Evolutionary conservation across 1,140 invertebrate species (phyloP), one percentile per base, ranked within the genome.

Genomic region (Drosophila nikananu): DNA sequence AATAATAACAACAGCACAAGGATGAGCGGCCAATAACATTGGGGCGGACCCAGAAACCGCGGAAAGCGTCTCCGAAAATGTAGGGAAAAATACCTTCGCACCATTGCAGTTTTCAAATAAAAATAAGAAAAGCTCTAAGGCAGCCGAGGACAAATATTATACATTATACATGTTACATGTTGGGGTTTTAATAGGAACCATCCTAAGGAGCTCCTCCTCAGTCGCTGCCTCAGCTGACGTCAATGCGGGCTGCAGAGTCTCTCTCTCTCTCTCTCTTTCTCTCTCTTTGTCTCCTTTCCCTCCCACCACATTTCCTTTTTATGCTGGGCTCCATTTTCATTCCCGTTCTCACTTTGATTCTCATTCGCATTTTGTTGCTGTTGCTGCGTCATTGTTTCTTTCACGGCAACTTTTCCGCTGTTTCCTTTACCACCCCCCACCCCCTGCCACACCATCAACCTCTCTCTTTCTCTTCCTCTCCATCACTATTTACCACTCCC

Each of bases 301-400:
- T 35, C 12, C 19, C 27, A 37, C 25, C 32, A 35, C 25, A 57
- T 25, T 57, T 57, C 54, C 54, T 57, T 64, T 64, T 64, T 55
- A 63, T 61, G 42, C 61, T 68, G 67, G 62, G 37, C 67, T 60
- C 42, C 35, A 35, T 27, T 46, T 37, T 68, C 32, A 30, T 70
- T 72, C 30, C 19, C 30, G 49, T 70, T 68, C 49, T 60, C 37
- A 19, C 58, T 72, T 23, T 72, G 52, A 51, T 21, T 60, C 52
- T 73, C 55, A 51, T 73, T 72, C 70, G 68, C 46, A 59, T 73
- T 70, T 61, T 49, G 37, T 37, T 30, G 44, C 42, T 70, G 44
- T 73, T 76, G 63, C 66, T 63, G 65, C 81, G 48, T 67, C 80
- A 51, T 63, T 62, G 61, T 55, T 77, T 59, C 73, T 37, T 62